Evolutionary conservation across 2,888 invertebrate species (phyloP).

Genomic region (Frankliniella intonsa): DNA sequence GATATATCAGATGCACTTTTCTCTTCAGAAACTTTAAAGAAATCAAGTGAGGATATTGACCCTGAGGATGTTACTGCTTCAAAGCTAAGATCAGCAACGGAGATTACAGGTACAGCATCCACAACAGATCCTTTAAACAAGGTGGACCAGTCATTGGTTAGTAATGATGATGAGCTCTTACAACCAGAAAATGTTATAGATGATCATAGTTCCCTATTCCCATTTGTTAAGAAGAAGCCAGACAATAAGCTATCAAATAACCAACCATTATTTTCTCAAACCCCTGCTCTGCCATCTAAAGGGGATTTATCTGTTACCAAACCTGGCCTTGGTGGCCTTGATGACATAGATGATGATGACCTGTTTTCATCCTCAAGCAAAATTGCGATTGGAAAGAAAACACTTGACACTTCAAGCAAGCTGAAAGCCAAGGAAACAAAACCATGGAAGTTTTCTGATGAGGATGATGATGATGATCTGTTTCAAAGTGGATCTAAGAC

Average conservation of each 20-base stretch:
- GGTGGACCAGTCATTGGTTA: background rate
- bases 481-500: background rate
- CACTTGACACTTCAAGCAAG: background rate
- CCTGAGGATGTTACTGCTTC: no score
- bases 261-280: background rate
- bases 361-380: background rate
- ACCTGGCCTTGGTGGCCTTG: background rate
- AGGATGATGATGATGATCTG: constrained; percentile 11
- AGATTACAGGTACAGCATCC: background rate
- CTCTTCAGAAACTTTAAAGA: no score
- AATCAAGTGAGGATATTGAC: no score
- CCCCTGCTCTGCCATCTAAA: constrained; percentile 1
- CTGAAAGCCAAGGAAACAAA: background rate
- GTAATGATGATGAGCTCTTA: background rate
- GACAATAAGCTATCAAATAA: background rate
- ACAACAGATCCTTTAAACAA: background rate
- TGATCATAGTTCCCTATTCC: background rate
- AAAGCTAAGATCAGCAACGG: no score
- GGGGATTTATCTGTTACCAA: background rate
- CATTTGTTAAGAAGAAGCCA: constrained; percentile 12
- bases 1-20: no score
- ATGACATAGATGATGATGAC: constrained; percentile 3
- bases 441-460: background rate
- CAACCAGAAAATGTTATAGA: background rate
- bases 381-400: background rate